Evolutionary conservation across 2,113 vertebrate species (phyloP).

Genomic region (Xenus cinereus): DNA sequence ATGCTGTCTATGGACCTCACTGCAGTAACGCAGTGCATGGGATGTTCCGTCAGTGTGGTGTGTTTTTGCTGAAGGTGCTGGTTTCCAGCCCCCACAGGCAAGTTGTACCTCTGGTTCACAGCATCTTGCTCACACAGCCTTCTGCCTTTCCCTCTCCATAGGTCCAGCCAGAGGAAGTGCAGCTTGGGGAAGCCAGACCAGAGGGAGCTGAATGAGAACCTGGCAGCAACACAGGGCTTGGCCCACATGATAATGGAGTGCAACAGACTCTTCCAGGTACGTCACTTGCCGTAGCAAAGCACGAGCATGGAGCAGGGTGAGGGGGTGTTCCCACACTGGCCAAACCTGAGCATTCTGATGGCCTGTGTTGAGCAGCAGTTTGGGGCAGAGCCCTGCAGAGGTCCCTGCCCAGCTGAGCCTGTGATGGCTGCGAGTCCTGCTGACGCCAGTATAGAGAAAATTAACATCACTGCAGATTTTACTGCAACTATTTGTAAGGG

Average conservation of each 20-base stretch:
- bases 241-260: constrained; percentile 85
- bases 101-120: accelerated
- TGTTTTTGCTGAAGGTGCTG: background rate
- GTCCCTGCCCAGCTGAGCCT: background rate
- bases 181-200: constrained; percentile 85
- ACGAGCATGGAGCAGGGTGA: background rate
- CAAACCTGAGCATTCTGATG: background rate
- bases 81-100: background rate
- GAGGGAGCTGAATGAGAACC: constrained; percentile 85
- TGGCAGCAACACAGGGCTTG: constrained; percentile 86
- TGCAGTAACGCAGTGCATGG: accelerated
- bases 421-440: background rate
- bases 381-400: background rate
- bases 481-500: background rate
- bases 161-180: constrained; percentile 82
- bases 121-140: background rate
- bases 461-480: background rate
- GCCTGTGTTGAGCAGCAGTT: no score
- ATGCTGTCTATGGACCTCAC: accelerated
- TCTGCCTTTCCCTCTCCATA: background rate
- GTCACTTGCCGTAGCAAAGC: background rate
- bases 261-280: constrained; percentile 83
- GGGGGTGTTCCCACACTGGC: background rate
- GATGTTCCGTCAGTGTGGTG: background rate
- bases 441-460: background rate